These are phyloP conservation scores for Clarias macrocephalus DNA, from an alignment of 2,113 vertebrate genomes.

Conservation along the genomic window DNA sequence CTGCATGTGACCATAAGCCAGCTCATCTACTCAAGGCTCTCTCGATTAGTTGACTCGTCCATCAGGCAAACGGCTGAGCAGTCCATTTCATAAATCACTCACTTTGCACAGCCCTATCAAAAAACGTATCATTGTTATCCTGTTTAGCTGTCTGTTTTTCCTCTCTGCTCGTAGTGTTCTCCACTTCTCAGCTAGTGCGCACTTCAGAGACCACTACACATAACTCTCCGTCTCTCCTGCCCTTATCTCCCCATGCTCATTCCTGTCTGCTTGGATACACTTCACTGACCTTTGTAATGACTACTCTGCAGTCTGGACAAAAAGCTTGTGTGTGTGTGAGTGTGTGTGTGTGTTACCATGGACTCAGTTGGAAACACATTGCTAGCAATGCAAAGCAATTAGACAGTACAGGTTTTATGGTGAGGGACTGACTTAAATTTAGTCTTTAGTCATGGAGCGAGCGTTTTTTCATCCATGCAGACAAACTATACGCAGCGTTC, in stretches of 20 bases:
- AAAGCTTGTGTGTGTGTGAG: conserved; percentile 14
- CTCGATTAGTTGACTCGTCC: too few species aligned
- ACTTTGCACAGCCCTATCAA: background rate
- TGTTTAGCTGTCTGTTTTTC: conserved; percentile 10
- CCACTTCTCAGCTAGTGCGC: background rate
- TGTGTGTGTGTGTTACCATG: conserved; percentile 20
- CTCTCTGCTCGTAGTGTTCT: conserved; percentile 15
- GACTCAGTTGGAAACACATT: conserved; percentile 10
- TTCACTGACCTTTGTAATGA: conserved; percentile 43
- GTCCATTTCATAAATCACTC: background rate
- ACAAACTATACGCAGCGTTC: background rate
- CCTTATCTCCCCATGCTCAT: background rate
- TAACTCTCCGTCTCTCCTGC: conserved; percentile 16
- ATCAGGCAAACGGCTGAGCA: background rate
- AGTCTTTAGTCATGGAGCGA: background rate
- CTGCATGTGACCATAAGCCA: background rate
- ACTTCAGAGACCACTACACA: conserved; percentile 1
- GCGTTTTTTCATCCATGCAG: background rate
- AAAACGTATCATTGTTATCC: background rate
- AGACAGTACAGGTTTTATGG: background rate
- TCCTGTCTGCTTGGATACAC: conserved; percentile 29
- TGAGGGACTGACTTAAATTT: background rate
- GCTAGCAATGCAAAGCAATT: conserved; percentile 24
- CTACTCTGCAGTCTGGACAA: conserved; percentile 26
- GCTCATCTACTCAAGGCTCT: background rate